A percentile compares a stretch with the other conserved stretches of the same genome.
Evolutionary conservation across 1,140 invertebrate species (phyloP).

Genomic region (Zaprionus capensis): DNA sequence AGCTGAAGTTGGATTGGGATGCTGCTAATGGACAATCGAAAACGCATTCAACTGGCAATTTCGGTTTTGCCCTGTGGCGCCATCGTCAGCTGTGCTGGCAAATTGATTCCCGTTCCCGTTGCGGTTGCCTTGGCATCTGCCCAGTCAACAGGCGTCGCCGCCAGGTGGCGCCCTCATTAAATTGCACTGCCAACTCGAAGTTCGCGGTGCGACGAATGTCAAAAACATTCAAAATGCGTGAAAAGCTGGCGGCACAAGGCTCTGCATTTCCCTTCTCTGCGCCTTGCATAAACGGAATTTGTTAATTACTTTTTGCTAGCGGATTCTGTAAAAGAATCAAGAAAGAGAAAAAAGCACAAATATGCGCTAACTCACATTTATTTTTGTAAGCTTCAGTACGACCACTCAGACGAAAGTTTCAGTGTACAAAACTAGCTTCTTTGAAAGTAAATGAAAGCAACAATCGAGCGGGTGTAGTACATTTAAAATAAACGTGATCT

Average conservation of each 20-base stretch:
- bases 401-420: too few species aligned
- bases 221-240: conserved; percentile 53
- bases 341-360: not conserved
- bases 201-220: conserved; percentile 43
- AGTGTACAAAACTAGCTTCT: too few species aligned
- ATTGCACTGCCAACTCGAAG: conserved; percentile 50
- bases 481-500: too few species aligned
- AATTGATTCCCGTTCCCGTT: conserved; percentile 74
- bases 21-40: conserved; percentile 81
- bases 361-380: too few species aligned
- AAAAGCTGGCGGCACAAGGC: not conserved
- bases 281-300: conserved; percentile 57
- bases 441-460: too few species aligned
- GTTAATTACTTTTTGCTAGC: conserved; percentile 66
- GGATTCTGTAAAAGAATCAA: not conserved
- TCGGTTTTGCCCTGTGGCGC: conserved; percentile 61
- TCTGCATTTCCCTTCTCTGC: conserved; percentile 40
- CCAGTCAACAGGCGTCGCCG: conserved; percentile 52
- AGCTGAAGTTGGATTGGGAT: conserved; percentile 18
- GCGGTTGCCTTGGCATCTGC: conserved; percentile 58
- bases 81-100: conserved; percentile 47
- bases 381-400: too few species aligned
- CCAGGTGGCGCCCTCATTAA: conserved; percentile 74
- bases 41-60: conserved; percentile 81
- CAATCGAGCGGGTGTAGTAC: too few species aligned